These are phyloP conservation scores for Myodes glareolus DNA, from an alignment of 2,113 vertebrate species.

Conservation along the genomic window DNA sequence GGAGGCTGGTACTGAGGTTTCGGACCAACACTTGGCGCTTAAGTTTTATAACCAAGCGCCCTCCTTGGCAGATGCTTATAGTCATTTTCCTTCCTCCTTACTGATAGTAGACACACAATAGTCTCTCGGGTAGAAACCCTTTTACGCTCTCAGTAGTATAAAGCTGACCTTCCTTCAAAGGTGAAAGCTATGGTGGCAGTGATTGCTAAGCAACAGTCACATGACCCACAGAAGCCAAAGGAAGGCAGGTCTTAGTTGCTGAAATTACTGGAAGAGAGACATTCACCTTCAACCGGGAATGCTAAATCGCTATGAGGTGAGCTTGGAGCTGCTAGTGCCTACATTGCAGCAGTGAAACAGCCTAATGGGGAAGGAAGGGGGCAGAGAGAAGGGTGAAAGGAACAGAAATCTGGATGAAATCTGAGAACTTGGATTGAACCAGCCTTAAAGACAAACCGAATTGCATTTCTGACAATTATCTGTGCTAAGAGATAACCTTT, in stretches of 20 bases:
- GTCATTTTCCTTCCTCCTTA: neutral
- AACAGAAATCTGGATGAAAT: neutral
- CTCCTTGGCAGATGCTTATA: neutral
- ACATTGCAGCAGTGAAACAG: neutral
- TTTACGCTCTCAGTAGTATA: neutral
- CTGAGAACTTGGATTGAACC: neutral
- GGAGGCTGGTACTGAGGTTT: neutral
- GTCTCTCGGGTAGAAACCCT: neutral
- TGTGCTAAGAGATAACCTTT: neutral
- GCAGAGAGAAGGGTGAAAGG: neutral
- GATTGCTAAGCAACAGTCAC: neutral
- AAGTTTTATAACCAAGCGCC: neutral
- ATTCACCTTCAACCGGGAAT: neutral
- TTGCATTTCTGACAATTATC: neutral
- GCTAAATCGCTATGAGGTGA: neutral
- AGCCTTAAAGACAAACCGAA: neutral
- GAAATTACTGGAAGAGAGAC: neutral
- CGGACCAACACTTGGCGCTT: neutral
- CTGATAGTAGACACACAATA: neutral
- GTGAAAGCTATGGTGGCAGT: neutral
- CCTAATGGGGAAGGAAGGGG: neutral
- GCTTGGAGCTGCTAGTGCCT: neutral
- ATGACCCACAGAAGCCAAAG: neutral
- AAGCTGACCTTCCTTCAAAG: neutral
- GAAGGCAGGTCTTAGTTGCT: neutral